Percentiles rank a stretch among this genome's conserved stretches.
Evolutionary conservation across 1,140 invertebrate genomes (phyloP).

Genomic region (Drosophila pachea): DNA sequence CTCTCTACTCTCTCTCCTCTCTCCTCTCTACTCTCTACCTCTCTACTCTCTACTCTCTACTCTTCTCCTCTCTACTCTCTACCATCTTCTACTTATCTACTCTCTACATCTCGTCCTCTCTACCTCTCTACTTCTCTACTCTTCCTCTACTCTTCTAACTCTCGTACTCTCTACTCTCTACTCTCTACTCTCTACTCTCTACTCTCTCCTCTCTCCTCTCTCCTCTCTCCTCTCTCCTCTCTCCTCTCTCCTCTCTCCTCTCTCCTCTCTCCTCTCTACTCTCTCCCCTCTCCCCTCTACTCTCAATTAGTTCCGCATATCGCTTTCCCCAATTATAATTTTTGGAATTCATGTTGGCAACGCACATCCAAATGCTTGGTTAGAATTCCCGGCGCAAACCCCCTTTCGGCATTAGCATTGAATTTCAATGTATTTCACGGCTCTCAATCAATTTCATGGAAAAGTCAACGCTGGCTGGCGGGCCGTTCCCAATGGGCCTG

Average conservation of each 20-base stretch:
- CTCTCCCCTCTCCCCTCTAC: background rate
- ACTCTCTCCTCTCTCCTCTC: too few relatives aligned
- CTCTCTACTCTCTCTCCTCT: background rate
- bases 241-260: too few relatives aligned
- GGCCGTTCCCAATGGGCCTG: constrained; percentile 56
- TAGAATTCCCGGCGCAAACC: background rate
- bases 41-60: background rate
- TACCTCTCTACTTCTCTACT: too few relatives aligned
- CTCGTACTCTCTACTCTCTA: too few relatives aligned
- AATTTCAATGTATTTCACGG: constrained; percentile 76
- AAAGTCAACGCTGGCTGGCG: constrained; percentile 45
- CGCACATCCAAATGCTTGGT: background rate
- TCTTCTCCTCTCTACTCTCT: too few relatives aligned
- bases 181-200: too few relatives aligned
- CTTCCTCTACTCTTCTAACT: too few relatives aligned
- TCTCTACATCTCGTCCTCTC: too few relatives aligned
- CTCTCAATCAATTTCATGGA: constrained; percentile 74
- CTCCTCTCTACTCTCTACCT: background rate
- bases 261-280: too few relatives aligned
- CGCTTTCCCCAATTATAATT: constrained; percentile 9
- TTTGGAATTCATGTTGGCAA: constrained; percentile 2
- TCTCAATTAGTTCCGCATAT: constrained; percentile 6
- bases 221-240: too few relatives aligned
- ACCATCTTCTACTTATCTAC: too few relatives aligned
- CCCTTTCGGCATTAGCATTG: constrained; percentile 51